These are phyloP conservation scores for Phyllostomus hastatus DNA, from an alignment of 2,113 vertebrate genomes.

Conservation along the genomic window DNA sequence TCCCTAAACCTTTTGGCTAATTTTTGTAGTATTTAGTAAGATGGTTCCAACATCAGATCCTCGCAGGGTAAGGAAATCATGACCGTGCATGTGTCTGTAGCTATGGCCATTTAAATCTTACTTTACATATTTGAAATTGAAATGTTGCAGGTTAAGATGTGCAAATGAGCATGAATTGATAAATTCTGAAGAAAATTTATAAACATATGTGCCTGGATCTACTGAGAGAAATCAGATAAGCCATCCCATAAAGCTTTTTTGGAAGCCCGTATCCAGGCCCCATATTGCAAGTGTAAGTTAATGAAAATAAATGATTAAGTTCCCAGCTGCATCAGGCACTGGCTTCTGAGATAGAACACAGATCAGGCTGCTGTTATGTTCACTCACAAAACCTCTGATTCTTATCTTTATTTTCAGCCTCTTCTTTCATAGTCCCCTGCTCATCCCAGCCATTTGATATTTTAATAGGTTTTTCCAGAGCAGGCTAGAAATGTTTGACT, in stretches of 20 bases:
- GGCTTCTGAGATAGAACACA: not conserved
- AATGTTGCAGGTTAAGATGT: not conserved
- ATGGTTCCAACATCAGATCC: not conserved
- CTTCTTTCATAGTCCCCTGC: not conserved
- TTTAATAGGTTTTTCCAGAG: slow-evolving; percentile 62
- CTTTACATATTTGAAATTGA: not conserved
- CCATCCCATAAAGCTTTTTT: not conserved
- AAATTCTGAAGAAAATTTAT: not conserved
- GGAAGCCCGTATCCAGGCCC: not conserved
- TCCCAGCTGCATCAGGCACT: not conserved
- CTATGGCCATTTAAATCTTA: not conserved
- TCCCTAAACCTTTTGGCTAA: not conserved
- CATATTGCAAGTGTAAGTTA: not conserved
- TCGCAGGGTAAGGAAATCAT: not conserved
- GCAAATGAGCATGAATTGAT: not conserved
- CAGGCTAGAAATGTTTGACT: not conserved
- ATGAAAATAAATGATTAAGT: not conserved
- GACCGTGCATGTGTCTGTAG: not conserved
- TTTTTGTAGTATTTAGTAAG: not conserved
- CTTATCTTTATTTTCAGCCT: not conserved
- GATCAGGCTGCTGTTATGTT: rapidly evolving
- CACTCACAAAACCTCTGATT: not conserved
- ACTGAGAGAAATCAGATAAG: not conserved
- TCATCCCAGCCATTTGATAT: not conserved
- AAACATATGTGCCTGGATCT: not conserved